Conservation (phyloP, 2,113 vertebrate species). For the Chaetops frenatus region DNA sequence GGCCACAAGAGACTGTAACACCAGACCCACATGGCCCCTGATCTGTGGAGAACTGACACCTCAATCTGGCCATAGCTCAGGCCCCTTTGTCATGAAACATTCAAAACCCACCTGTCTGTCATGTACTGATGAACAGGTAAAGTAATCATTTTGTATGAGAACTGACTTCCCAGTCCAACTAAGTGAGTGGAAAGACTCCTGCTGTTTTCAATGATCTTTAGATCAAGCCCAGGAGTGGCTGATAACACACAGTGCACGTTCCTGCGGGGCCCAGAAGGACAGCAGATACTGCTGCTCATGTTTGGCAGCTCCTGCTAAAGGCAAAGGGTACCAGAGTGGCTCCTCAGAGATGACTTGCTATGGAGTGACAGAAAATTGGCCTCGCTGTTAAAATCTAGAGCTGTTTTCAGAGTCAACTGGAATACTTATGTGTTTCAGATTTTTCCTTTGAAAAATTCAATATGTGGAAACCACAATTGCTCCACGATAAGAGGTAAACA, state of each 20-base stretch:
- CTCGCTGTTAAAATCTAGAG: neutral
- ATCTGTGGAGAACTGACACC: neutral
- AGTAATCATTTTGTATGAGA: neutral
- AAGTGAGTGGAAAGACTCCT: neutral
- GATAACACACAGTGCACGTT: rapidly evolving
- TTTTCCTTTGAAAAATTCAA: slow-evolving; percentile 18
- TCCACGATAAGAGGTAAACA: slow-evolving; percentile 9
- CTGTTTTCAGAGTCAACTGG: neutral
- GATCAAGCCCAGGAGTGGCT: neutral
- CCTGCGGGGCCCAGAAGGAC: neutral
- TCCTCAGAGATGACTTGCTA: neutral
- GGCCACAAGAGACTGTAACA: neutral
- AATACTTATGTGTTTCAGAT: neutral
- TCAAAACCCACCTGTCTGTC: neutral
- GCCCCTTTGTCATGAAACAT: neutral
- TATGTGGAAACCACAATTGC: neutral
- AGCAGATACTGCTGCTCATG: neutral
- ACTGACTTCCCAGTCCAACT: neutral
- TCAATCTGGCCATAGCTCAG: neutral
- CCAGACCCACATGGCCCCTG: neutral
- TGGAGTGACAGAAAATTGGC: neutral
- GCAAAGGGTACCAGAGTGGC: neutral
- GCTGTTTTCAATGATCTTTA: neutral
- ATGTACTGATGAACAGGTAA: neutral
- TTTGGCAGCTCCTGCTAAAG: neutral